Base-by-base conservation (phyloP, 2,113 vertebrate species). In the Larimichthys crocea region DNA sequence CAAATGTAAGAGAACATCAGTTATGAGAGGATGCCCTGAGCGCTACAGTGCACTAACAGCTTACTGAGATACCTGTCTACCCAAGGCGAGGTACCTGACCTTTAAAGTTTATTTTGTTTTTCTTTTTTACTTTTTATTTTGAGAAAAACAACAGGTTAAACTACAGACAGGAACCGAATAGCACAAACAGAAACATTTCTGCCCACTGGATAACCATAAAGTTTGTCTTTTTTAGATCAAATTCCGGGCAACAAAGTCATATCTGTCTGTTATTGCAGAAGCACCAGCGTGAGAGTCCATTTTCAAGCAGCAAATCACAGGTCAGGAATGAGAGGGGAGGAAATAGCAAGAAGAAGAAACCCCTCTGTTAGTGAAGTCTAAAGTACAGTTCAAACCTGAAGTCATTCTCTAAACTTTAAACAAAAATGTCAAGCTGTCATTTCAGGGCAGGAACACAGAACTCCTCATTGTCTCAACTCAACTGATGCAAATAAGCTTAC, bases 1-100 rank as follows among this genome's bases (percentile, higher is more conserved):
- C 19, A 1, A 74, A 86, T 63, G 74, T 61, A 72, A 63, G 62
- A 74, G 63, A 78, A 74, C 74, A 81, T 88, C 76, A 59, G 48
- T 72, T 77, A 52, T 74, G 63, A 66, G 65, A 64, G 60, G 61
- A 26, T 52, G 61, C 74, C 26, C 44, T 19, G 20, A 83, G 83
- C 53, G 10, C 55, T 42, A 9, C 2, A 10, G 55, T 5, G 53
- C 29, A 74, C 67, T 75, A 83, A 82, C 75, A 56, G 31, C 62
- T 68, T 53, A 48, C 29, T 31, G 71, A 80, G 71, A 78, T 10
- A 63, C 42, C n/a, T 31, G 48, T 82, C 64, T 57, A 55, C 74
- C 17, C 22, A 9, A 15, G 72, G 46, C 40, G 3, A 68, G 29
- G 5, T 49, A 14, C 44, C 50, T 80, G 68, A 86, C 84, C 86